Conservation (phyloP, 2,888 invertebrate genomes). For the Caenorhabditis zanzibari region DNA sequence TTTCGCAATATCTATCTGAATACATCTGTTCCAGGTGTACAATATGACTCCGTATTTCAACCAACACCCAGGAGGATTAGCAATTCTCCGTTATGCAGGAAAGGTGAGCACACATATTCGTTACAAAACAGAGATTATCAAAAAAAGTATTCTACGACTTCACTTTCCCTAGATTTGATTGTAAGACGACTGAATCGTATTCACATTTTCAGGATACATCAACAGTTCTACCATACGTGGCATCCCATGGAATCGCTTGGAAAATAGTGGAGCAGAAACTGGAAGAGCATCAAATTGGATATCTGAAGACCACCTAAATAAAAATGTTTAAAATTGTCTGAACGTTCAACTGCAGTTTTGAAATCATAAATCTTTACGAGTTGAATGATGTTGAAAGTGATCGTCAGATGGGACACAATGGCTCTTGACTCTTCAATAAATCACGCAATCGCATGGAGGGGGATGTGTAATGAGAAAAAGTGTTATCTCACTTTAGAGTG, state of each 20-base stretch:
- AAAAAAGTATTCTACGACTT: too few species aligned
- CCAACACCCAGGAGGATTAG: conserved; percentile 72
- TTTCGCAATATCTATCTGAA: too few species aligned
- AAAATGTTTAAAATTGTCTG: background rate
- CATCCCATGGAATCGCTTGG: conserved; percentile 73
- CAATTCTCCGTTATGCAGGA: conserved; percentile 75
- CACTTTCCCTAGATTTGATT: too few species aligned
- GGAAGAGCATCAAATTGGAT: conserved; percentile 67
- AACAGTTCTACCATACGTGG: conserved; percentile 61
- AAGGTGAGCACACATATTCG: conserved; percentile 51
- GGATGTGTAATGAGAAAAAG: conserved; percentile 35
- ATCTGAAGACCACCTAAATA: conserved; percentile 36
- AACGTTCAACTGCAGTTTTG: conserved; percentile 24
- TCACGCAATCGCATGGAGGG: conserved; percentile 9
- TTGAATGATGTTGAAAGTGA: conserved; percentile 9
- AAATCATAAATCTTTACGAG: conserved; percentile 45
- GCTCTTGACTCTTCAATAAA: conserved; percentile 38
- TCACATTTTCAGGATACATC: conserved; percentile 67
- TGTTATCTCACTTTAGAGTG: conserved; percentile 39
- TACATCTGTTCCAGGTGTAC: conserved; percentile 70
- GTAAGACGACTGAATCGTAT: too few species aligned
- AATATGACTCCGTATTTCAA: conserved; percentile 74
- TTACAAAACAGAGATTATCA: background rate
- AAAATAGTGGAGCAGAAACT: conserved; percentile 69
- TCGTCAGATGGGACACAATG: conserved; percentile 17